Conservation (phyloP, 2,888 invertebrate genomes). For the Brachyptera risi region DNA sequence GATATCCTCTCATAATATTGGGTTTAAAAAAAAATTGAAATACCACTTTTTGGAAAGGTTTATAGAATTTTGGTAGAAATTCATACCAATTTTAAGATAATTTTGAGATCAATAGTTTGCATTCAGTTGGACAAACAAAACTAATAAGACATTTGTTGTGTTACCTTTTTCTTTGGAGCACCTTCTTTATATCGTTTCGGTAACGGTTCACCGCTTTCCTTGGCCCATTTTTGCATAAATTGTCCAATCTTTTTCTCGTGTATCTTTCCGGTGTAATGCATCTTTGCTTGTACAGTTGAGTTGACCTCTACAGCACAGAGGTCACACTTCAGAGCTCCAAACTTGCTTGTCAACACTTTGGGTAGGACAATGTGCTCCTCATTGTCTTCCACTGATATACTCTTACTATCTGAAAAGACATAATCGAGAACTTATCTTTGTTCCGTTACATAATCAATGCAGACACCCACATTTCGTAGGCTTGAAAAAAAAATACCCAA, state of each 20-base stretch:
- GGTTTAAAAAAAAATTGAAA: too few relatives aligned
- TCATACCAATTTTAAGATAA: too few relatives aligned
- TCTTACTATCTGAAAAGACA: not conserved
- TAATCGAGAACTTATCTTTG: not conserved
- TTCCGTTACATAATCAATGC: too few relatives aligned
- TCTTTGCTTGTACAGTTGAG: slow-evolving; percentile 42
- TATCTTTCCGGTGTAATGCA: slow-evolving; percentile 53
- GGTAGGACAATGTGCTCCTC: slow-evolving; percentile 37
- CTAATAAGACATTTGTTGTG: too few relatives aligned
- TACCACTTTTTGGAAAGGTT: too few relatives aligned
- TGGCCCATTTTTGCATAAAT: slow-evolving; percentile 47
- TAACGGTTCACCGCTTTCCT: slow-evolving; percentile 44
- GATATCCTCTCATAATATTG: too few relatives aligned
- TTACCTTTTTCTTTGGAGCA: slow-evolving; percentile 14
- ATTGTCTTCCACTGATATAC: not conserved
- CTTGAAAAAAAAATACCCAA: too few relatives aligned
- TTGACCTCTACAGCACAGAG: slow-evolving; percentile 49
- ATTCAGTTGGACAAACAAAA: too few relatives aligned
- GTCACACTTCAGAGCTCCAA: slow-evolving; percentile 50
- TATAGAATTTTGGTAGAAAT: too few relatives aligned
- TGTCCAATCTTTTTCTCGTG: slow-evolving; percentile 51
- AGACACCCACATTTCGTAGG: too few relatives aligned
- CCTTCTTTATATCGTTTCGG: slow-evolving; percentile 40
- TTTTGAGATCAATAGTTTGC: too few relatives aligned
- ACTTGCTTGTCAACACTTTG: slow-evolving; percentile 46